phyloP scores from a whole-genome alignment of 2,113 vertebrate species.

The Pleuronectes platessa region DNA sequence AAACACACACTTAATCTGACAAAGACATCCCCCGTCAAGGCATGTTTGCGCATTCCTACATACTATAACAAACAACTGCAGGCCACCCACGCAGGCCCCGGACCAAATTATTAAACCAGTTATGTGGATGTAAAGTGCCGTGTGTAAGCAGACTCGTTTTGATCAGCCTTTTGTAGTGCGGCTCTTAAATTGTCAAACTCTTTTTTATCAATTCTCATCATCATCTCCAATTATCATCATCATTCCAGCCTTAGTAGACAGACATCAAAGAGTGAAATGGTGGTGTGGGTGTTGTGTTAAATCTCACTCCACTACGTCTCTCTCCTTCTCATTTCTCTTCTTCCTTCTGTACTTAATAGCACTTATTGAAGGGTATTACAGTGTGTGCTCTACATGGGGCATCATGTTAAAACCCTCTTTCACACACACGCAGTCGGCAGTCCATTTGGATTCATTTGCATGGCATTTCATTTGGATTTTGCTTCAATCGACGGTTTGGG shows the following conservation, averaged over 20 bases:
- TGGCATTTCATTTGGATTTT: conserved; percentile 79
- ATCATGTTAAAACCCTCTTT: conserved; percentile 69
- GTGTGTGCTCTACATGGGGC: conserved; percentile 72
- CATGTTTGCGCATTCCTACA: conserved; percentile 21
- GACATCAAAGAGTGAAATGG: conserved; percentile 56
- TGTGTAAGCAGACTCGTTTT: conserved; percentile 22
- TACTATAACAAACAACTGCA: neutral
- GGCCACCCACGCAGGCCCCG: neutral
- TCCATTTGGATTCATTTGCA: conserved; percentile 78
- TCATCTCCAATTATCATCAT: conserved; percentile 60
- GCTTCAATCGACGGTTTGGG: conserved; percentile 64
- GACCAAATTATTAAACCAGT: neutral
- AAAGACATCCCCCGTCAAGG: conserved; percentile 19
- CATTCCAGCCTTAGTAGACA: conserved; percentile 46
- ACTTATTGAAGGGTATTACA: conserved; percentile 72
- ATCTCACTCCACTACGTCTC: conserved; percentile 49
- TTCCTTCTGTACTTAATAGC: conserved; percentile 71
- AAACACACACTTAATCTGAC: conserved; percentile 26
- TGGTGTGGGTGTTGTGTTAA: conserved; percentile 62
- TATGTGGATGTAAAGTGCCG: neutral
- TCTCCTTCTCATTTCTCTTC: conserved; percentile 31
- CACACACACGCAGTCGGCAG: conserved; percentile 48
- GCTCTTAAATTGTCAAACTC: conserved; percentile 43
- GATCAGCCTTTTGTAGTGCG: conserved; percentile 24
- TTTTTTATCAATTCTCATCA: conserved; percentile 62